A percentile compares a stretch with the other conserved stretches of the same genome.
Evolutionary conservation across 1,140 invertebrate genomes (phyloP).

Genomic region (Sarcophaga peregrina): DNA sequence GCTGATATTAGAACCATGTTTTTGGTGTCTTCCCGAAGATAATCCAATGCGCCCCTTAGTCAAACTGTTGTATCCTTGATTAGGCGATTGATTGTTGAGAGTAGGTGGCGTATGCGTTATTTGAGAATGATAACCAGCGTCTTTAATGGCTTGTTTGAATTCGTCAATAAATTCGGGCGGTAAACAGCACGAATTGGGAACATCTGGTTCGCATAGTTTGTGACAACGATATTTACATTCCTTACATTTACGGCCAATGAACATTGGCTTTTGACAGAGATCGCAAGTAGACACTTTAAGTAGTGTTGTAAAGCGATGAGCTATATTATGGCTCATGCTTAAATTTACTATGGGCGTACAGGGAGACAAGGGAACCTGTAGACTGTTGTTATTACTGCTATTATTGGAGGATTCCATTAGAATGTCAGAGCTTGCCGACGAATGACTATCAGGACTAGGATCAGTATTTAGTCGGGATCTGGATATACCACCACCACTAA

Average conservation of each 20-base stretch:
- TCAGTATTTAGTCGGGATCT: conserved; percentile 78
- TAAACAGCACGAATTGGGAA: conserved; percentile 90
- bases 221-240: conserved; percentile 95
- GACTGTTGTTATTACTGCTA: conserved; percentile 66
- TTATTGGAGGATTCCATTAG: conserved; percentile 53
- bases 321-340: conserved; percentile 90
- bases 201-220: conserved; percentile 89
- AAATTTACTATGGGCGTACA: conserved; percentile 77
- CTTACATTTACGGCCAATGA: conserved; percentile 90
- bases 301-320: conserved; percentile 89
- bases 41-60: conserved; percentile 44
- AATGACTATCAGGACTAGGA: conserved; percentile 70
- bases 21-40: conserved; percentile 43
- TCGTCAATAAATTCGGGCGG: conserved; percentile 84
- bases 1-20: conserved; percentile 39
- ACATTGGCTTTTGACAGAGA: conserved; percentile 91
- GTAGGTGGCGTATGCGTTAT: conserved; percentile 66
- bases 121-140: conserved; percentile 54
- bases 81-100: conserved; percentile 51
- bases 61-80: conserved; percentile 46
- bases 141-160: conserved; percentile 75
- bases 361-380: conserved; percentile 81
- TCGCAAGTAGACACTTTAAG: conserved; percentile 92
- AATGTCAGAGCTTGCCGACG: conserved; percentile 70
- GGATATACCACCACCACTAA: conserved; percentile 47